A percentile compares a stretch with the other conserved stretches of the same genome.
These are phyloP conservation scores for Dynastes hyllus DNA, from an alignment of 2,888 invertebrate species.

Conservation along the genomic window DNA sequence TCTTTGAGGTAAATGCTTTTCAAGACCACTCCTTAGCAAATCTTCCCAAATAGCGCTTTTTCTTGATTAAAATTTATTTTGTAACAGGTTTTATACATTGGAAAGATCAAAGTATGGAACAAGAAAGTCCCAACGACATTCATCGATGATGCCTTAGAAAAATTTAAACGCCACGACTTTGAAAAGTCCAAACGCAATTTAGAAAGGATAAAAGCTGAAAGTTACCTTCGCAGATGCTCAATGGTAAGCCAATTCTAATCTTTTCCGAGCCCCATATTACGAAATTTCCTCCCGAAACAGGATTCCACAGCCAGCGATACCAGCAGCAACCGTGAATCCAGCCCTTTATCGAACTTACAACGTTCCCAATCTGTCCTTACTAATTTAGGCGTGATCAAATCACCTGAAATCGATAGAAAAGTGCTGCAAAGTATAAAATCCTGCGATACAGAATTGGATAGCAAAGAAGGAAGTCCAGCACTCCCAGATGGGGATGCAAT, in stretches of 20 bases:
- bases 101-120: constrained; percentile 91
- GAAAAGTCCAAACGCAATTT: constrained; percentile 74
- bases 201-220: constrained; percentile 65
- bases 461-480: constrained; percentile 28
- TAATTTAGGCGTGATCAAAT: constrained; percentile 56
- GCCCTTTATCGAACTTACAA: constrained; percentile 52
- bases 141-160: constrained; percentile 92
- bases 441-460: constrained; percentile 73
- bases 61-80: background rate
- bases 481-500: background rate
- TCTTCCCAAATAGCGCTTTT: no score
- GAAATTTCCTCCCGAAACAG: constrained; percentile 30
- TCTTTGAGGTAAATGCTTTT: constrained; percentile 77
- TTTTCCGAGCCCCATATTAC: background rate
- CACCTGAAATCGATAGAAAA: constrained; percentile 60
- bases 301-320: constrained; percentile 50
- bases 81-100: constrained; percentile 88
- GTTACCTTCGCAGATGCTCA: constrained; percentile 69
- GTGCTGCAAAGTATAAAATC: constrained; percentile 54
- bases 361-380: constrained; percentile 59
- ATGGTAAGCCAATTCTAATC: constrained; percentile 61
- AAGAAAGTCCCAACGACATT: constrained; percentile 90
- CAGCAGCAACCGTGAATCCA: constrained; percentile 34
- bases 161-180: constrained; percentile 86
- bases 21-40: background rate